These are phyloP conservation scores for Austrofundulus limnaeus DNA, from an alignment of 2,113 vertebrate genomes.

Conservation along the genomic window DNA sequence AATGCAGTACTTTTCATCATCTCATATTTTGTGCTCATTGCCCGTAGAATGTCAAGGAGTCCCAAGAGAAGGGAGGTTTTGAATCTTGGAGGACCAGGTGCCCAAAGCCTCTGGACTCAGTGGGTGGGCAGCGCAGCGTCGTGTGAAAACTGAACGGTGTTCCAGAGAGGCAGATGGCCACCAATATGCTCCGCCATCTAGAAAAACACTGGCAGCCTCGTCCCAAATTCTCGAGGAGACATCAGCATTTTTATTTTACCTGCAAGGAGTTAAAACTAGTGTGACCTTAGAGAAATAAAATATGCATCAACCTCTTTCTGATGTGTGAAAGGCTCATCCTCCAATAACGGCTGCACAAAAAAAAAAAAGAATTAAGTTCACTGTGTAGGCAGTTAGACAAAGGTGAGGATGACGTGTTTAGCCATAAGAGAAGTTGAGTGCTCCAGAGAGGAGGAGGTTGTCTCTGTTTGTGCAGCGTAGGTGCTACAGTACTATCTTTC, in stretches of 20 bases:
- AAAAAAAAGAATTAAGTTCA: constrained; percentile 30
- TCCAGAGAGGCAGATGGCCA: constrained; percentile 64
- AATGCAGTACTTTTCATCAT: not conserved
- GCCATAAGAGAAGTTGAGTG: constrained; percentile 51
- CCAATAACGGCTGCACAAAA: constrained; percentile 17
- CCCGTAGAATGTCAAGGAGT: constrained; percentile 14
- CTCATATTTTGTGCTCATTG: not conserved
- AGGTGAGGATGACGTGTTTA: constrained; percentile 56
- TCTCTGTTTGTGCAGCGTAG: constrained; percentile 38
- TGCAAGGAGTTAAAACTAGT: constrained; percentile 1
- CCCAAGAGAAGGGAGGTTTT: constrained; percentile 21
- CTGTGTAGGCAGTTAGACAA: constrained; percentile 51
- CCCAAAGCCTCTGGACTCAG: constrained; percentile 37
- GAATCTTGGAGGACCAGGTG: constrained; percentile 25
- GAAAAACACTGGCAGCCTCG: constrained; percentile 55
- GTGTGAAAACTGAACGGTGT: constrained; percentile 24
- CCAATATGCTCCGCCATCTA: constrained; percentile 59
- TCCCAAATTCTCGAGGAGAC: constrained; percentile 40
- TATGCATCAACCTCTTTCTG: not conserved
- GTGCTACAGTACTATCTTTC: constrained; percentile 36
- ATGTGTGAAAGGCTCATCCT: not conserved
- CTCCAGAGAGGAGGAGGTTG: constrained; percentile 36
- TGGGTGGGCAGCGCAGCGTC: constrained; percentile 42
- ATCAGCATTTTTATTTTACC: constrained; percentile 38
- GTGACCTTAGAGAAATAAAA: constrained; percentile 13